Evolutionary conservation across 1,140 invertebrate species (phyloP).

Genomic region (Halesus radiatus): DNA sequence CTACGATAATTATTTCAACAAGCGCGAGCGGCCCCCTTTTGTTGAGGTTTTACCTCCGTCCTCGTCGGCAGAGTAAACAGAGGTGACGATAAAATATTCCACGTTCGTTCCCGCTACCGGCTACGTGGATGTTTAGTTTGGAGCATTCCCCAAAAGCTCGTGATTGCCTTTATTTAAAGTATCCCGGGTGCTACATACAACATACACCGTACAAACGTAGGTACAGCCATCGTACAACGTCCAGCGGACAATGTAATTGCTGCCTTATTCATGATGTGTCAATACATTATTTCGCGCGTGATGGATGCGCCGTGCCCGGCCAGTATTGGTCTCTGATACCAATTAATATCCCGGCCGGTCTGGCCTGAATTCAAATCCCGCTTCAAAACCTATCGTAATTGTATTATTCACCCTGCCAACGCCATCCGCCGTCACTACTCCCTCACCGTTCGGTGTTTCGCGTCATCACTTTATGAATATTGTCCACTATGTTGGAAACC

Average conservation of each 20-base stretch:
- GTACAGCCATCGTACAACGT: neutral
- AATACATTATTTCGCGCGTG: constrained; percentile 34
- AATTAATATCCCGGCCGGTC: neutral
- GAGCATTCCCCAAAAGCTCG: constrained; percentile 39
- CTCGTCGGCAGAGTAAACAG: constrained; percentile 2
- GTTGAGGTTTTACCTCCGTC: constrained; percentile 14
- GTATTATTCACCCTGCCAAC: neutral
- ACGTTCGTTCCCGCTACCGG: constrained; percentile 12
- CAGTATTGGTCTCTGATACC: neutral
- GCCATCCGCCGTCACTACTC: neutral
- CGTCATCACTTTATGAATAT: no score
- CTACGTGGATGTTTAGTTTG: constrained; percentile 29
- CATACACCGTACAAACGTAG: constrained; percentile 15
- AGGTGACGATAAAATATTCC: constrained; percentile 46
- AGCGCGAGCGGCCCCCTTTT: constrained; percentile 11
- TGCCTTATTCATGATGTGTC: constrained; percentile 48
- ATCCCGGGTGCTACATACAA: constrained; percentile 1
- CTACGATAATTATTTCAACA: constrained; percentile 26
- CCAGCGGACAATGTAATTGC: constrained; percentile 37
- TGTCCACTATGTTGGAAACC: no score
- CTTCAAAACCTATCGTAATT: no score
- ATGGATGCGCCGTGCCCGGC: neutral
- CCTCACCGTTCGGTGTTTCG: no score
- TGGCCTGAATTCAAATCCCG: neutral
- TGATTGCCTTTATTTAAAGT: constrained; percentile 50